These are phyloP conservation scores for Stomatorhinus walkeri DNA, from an alignment of 2,797 vertebrate genomes.

Conservation along the genomic window DNA sequence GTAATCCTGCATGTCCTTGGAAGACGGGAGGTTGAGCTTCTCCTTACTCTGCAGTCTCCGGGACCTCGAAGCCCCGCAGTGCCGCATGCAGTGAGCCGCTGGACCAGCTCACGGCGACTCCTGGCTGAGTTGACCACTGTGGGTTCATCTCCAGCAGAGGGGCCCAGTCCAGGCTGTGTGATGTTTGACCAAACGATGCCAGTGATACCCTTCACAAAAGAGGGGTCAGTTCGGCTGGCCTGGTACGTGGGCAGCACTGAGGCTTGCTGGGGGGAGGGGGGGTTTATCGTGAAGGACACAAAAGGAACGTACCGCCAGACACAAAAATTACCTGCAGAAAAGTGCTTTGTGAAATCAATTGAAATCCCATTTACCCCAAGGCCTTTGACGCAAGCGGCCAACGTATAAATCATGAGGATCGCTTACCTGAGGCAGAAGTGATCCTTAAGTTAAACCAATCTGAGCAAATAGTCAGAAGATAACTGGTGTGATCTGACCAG, in stretches of 20 bases:
- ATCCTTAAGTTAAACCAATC: not conserved
- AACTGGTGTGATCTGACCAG: not conserved
- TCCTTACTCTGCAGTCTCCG: not conserved
- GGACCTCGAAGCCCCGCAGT: not conserved
- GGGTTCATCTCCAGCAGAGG: not conserved
- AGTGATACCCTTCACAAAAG: not conserved
- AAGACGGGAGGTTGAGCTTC: not conserved
- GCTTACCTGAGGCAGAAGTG: not conserved
- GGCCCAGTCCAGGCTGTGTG: not conserved
- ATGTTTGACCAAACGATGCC: not conserved
- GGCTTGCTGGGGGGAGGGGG: not conserved
- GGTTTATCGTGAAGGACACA: not conserved
- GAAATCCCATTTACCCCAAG: not conserved
- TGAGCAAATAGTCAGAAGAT: not conserved
- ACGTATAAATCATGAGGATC: not conserved
- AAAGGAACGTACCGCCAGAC: not conserved
- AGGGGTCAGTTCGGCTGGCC: not conserved
- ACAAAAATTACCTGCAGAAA: not conserved
- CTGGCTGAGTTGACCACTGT: not conserved
- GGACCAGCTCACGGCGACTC: not conserved
- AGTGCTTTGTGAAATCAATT: not conserved
- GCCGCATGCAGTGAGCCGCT: not conserved
- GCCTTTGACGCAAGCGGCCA: not conserved
- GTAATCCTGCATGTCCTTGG: not conserved
- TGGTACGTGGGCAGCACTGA: not conserved